Base-by-base conservation (phyloP, 1,140 invertebrate genomes). In the Drosophila triauraria region DNA sequence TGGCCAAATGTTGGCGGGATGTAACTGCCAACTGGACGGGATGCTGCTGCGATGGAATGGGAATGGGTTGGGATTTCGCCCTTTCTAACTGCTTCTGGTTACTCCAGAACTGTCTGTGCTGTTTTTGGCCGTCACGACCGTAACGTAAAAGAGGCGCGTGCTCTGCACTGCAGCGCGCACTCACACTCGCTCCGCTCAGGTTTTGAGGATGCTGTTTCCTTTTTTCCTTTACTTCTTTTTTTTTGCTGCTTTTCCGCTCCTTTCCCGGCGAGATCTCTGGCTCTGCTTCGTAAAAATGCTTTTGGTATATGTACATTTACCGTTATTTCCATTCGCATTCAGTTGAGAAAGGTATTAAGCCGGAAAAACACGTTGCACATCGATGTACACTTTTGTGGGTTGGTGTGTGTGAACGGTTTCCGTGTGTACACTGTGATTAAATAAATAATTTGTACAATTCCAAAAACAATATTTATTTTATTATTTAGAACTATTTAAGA, bases 321-420 rank as follows among this genome's bases (percentile, higher is more conserved):
- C 75, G 81, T 72, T 85, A 85, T 86, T 86, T 86, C 69, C 83
- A 82, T 86, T 87, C 83, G 83, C 77, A 82, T 88, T 85, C 84
- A 81, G 85, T 75, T 74, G 78, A 85, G 60, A 81, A 90, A 88
- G 84, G 84, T 84, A 88, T 88, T 88, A 88, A 88, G 77, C 81
- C 84, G 84, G 78, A 88, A 88, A 88, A 88, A 88, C 84, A 88
- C 84, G 84, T 90, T 90, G 84, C 84, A 88, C 78, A 88, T 90
- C 70, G 85, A 90, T 87, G 78, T 90, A 75, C 43, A 44, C 47
- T 60, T 51, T 60, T 51, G 15, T 70, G 32, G 57, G 68, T 32
- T 42, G 47, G 32, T 54, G 47, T 40, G 27, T 70, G 68, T 32
- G 64, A 71, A 46, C 48, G 35, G 23, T 70, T 42, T 35, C 13